Evolutionary conservation across 2,113 vertebrate species (phyloP).

Genomic region (Rhea pennata): DNA sequence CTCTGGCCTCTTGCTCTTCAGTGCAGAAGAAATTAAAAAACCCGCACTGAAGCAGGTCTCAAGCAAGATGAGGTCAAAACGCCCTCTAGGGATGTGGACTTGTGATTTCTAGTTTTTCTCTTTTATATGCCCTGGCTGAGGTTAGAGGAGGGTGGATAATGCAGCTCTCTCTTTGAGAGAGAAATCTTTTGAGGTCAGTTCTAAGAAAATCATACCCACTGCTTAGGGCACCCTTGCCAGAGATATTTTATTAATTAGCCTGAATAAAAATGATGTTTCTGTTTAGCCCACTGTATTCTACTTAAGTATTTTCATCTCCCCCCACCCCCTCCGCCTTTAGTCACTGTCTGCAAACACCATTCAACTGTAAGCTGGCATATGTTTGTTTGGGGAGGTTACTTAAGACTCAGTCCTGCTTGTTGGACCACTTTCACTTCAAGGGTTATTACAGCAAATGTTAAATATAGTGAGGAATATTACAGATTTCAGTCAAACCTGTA

Average conservation of each 20-base stretch:
- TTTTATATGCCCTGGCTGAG: neutral
- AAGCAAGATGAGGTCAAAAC: neutral
- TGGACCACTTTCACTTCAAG: neutral
- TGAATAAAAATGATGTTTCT: neutral
- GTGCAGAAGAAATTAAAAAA: neutral
- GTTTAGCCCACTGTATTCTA: neutral
- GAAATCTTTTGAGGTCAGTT: neutral
- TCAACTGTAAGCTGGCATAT: neutral
- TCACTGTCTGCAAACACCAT: constrained; percentile 26
- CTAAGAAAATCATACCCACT: neutral
- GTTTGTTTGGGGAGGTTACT: constrained; percentile 1
- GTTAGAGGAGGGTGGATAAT: neutral
- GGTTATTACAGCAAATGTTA: constrained; percentile 4
- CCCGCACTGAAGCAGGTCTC: neutral
- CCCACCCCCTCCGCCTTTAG: neutral
- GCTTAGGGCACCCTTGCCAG: neutral
- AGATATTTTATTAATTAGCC: neutral
- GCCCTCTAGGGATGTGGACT: neutral
- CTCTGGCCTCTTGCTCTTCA: neutral
- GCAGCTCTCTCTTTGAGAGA: neutral
- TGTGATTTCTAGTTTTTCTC: neutral
- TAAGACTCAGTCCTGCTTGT: neutral
- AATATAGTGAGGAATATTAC: neutral
- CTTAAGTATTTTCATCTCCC: neutral
- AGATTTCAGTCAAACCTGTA: neutral